Conservation (phyloP, 1,140 invertebrate species). For the Tyrophagus putrescentiae region DNA sequence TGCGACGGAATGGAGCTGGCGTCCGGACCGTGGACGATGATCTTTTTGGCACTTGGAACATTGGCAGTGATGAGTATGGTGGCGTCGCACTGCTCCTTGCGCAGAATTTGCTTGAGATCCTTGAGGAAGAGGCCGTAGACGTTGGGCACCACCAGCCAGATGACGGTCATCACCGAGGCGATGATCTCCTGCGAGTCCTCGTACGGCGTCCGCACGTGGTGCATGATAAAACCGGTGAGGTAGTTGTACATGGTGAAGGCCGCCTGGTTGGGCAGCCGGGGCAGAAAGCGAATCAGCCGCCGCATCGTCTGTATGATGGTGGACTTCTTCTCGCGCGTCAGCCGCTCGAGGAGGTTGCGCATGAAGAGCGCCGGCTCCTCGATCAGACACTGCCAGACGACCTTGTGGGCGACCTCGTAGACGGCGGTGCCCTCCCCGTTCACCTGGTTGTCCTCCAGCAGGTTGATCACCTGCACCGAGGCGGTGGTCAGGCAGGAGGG, state of each 20-base stretch:
- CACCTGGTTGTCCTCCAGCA: constrained; percentile 89
- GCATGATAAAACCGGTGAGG: constrained; percentile 96
- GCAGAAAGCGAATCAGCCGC: constrained; percentile 81
- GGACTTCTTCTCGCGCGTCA: constrained; percentile 88
- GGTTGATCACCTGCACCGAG: constrained; percentile 79
- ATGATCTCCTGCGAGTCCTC: constrained; percentile 85
- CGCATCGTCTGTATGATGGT: constrained; percentile 81
- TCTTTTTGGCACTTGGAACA: constrained; percentile 96
- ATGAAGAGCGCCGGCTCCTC: constrained; percentile 94
- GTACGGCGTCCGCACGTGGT: constrained; percentile 85
- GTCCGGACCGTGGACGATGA: constrained; percentile 87
- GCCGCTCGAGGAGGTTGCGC: constrained; percentile 81
- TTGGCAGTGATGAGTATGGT: constrained; percentile 93
- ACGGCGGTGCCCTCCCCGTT: constrained; percentile 68
- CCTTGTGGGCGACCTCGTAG: constrained; percentile 41
- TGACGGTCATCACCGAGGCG: constrained; percentile 74
- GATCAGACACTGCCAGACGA: constrained; percentile 92
- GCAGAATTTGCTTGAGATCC: constrained; percentile 92
- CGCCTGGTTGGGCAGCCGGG: constrained; percentile 84
- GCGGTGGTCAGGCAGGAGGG: constrained; percentile 89
- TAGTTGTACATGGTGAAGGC: constrained; percentile 98
- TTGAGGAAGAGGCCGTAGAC: constrained; percentile 99
- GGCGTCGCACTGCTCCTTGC: constrained; percentile 96
- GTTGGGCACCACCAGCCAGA: constrained; percentile 91
- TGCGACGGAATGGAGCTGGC: constrained; percentile 91